A percentile compares a stretch with the other conserved stretches of the same genome.
Evolutionary conservation across 2,888 invertebrate genomes (phyloP).

Genomic region (Aporophyla lueneburgensis): DNA sequence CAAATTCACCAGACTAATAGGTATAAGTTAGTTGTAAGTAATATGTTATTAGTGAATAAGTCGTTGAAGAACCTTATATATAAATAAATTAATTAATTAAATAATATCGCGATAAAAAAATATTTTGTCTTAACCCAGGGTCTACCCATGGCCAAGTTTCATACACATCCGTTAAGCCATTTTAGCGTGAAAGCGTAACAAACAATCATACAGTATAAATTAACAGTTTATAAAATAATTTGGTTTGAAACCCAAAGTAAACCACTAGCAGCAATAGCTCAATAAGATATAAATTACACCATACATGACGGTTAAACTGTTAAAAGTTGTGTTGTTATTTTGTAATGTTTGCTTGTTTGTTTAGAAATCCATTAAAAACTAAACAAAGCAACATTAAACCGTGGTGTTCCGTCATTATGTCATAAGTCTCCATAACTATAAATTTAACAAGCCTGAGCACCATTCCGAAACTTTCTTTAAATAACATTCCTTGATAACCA

Average conservation of each 20-base stretch:
- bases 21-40: no score
- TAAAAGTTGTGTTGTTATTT: neutral
- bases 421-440: neutral
- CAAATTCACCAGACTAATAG: no score
- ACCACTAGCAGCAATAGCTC: neutral
- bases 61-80: no score
- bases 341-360: neutral
- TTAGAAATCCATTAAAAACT: neutral
- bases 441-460: neutral
- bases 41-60: no score
- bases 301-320: neutral
- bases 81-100: no score
- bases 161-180: no score
- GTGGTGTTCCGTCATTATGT: neutral
- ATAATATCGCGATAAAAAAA: no score
- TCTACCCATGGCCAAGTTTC: no score
- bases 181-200: no score
- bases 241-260: neutral
- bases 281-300: neutral
- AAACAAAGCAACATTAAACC: no score
- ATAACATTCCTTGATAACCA: conserved; percentile 25
- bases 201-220: no score
- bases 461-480: conserved; percentile 14
- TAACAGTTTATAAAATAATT: neutral
- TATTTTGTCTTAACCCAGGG: no score